Conservation (phyloP, 2,113 vertebrate genomes). For the Ariopsis seemanni region DNA sequence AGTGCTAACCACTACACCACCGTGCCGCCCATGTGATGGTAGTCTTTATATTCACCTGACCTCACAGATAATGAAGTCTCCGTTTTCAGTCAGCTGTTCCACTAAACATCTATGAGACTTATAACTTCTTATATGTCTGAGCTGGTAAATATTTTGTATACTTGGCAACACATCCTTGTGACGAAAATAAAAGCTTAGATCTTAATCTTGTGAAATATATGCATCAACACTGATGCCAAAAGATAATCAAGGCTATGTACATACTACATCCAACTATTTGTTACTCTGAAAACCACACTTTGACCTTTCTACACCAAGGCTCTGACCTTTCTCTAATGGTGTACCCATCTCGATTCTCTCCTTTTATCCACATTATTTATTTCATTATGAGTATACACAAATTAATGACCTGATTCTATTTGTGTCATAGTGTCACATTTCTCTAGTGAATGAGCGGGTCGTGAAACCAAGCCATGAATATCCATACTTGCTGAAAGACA, state of each 20-base stretch:
- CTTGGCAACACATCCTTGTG: not conserved
- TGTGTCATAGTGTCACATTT: conserved; percentile 47
- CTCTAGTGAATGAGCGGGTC: conserved; percentile 32
- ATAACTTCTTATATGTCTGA: conserved; percentile 10
- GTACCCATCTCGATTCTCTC: conserved; percentile 7
- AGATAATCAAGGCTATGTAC: not conserved
- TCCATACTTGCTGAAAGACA: conserved; percentile 41
- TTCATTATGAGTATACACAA: conserved; percentile 26
- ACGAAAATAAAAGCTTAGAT: not conserved
- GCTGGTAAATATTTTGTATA: conserved; percentile 24
- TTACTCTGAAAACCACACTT: conserved; percentile 4
- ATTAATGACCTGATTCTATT: conserved; percentile 44
- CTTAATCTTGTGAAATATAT: conserved; percentile 15
- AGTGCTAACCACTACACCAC: too few relatives aligned
- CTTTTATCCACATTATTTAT: conserved; percentile 3
- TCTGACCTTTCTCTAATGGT: conserved; percentile 9
- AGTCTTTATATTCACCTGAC: not conserved
- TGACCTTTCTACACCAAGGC: conserved; percentile 26
- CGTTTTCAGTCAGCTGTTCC: conserved; percentile 16
- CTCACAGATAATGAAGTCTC: not conserved
- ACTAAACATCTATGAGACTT: not conserved
- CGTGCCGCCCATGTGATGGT: not conserved
- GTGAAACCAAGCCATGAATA: conserved; percentile 47
- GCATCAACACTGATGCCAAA: not conserved
- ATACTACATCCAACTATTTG: not conserved